Conservation (phyloP, 2,113 vertebrate species). For the Platysternon megacephalum region DNA sequence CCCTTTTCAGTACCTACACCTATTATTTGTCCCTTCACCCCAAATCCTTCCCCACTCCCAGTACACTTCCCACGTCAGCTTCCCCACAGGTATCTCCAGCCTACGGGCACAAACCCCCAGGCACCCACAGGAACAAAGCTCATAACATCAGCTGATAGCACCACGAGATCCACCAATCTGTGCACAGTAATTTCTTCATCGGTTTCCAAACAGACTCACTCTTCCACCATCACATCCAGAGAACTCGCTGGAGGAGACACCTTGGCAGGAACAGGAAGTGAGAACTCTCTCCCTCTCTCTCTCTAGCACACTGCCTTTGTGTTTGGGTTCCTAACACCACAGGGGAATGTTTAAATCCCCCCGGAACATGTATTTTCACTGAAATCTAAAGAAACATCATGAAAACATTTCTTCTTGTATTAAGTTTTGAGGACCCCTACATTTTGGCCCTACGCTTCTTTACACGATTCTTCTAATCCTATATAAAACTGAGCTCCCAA, state of each 20-base stretch:
- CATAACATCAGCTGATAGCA: neutral
- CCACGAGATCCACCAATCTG: neutral
- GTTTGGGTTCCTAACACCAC: neutral
- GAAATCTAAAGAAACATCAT: neutral
- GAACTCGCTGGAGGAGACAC: neutral
- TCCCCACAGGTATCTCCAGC: neutral
- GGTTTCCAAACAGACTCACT: no score
- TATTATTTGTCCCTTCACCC: neutral
- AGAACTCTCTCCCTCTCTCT: no score
- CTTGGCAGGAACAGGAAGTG: neutral
- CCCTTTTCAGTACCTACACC: neutral
- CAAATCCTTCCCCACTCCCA: neutral
- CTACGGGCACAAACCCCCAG: neutral
- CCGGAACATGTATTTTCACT: neutral
- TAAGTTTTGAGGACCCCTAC: neutral
- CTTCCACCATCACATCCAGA: no score
- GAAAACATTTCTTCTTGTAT: neutral
- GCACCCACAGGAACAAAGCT: neutral
- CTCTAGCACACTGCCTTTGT: neutral
- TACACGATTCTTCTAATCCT: slow-evolving; percentile 35
- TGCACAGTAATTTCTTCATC: neutral
- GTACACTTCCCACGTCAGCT: neutral
- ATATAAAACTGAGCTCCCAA: neutral
- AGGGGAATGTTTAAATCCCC: neutral
- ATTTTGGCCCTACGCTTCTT: slow-evolving; percentile 1